phyloP scores from a whole-genome alignment of 2,113 vertebrate species.

The Indicator indicator region DNA sequence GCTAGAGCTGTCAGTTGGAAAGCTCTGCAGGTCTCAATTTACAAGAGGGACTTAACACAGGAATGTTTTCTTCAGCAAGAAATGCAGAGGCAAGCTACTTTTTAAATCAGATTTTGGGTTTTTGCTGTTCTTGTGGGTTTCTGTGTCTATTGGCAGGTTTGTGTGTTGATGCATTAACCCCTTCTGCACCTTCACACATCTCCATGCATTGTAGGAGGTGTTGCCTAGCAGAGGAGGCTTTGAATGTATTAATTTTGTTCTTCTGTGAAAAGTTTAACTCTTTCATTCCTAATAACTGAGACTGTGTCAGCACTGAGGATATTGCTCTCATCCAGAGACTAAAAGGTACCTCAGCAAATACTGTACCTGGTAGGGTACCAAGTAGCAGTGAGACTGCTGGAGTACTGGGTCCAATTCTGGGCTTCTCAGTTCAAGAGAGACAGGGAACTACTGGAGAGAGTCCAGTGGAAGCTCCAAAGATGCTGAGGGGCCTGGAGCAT shows the following conservation, averaged over 20 bases:
- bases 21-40: not conserved
- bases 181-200: not conserved
- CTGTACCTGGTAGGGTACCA: not conserved
- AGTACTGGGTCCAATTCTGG: too few species aligned
- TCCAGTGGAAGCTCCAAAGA: too few species aligned
- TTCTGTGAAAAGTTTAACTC: not conserved
- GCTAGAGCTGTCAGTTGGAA: fast-evolving
- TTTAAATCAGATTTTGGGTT: not conserved
- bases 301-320: not conserved
- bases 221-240: not conserved
- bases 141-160: not conserved
- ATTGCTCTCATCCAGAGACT: not conserved
- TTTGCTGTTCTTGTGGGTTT: not conserved
- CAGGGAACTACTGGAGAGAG: too few species aligned
- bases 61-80: not conserved
- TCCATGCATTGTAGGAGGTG: not conserved
- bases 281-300: not conserved
- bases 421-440: too few species aligned
- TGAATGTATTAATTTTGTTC: not conserved
- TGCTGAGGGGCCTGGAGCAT: too few species aligned
- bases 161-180: not conserved
- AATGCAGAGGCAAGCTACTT: not conserved
- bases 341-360: not conserved
- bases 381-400: too few species aligned
- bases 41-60: not conserved